phyloP scores from a whole-genome alignment of 2,113 vertebrate genomes.

The Anarhynchus alexandrinus region DNA sequence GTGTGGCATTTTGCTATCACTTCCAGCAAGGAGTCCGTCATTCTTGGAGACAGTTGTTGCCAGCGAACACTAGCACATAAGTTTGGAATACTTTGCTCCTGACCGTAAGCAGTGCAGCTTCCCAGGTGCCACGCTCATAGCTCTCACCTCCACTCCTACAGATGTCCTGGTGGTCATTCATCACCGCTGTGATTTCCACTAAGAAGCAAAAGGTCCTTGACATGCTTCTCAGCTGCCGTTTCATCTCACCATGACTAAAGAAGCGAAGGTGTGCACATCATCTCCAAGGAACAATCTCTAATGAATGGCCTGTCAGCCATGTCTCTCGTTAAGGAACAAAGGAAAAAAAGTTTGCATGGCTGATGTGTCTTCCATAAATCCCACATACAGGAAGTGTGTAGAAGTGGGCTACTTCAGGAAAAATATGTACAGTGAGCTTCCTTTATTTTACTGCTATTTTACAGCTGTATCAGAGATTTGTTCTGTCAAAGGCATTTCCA shows the following conservation, averaged over 20 bases:
- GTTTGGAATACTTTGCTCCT: neutral
- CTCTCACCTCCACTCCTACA: conserved; percentile 54
- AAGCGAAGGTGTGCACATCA: conserved; percentile 70
- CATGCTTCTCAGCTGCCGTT: conserved; percentile 65
- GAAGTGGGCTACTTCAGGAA: neutral
- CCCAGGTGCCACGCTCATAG: conserved; percentile 28
- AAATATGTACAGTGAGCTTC: neutral
- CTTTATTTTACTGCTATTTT: neutral
- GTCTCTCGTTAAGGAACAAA: conserved; percentile 65
- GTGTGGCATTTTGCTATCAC: neutral
- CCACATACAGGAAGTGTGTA: conserved; percentile 9
- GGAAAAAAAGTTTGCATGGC: conserved; percentile 31
- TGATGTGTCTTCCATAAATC: conserved; percentile 65
- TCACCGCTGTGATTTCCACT: conserved; percentile 58
- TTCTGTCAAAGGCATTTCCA: neutral
- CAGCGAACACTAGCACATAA: rapidly evolving
- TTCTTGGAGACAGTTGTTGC: neutral
- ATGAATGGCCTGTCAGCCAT: conserved; percentile 65
- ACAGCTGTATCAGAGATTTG: neutral
- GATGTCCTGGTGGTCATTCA: conserved; percentile 67
- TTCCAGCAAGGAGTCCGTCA: conserved; percentile 11
- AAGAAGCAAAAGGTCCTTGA: conserved; percentile 60
- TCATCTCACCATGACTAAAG: conserved; percentile 80
- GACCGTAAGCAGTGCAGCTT: neutral
- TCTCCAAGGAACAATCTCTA: conserved; percentile 44